A percentile compares a stretch with the other conserved stretches of the same genome.
phyloP scores from a whole-genome alignment of 2,113 vertebrate genomes.

The Cololabis saira region DNA sequence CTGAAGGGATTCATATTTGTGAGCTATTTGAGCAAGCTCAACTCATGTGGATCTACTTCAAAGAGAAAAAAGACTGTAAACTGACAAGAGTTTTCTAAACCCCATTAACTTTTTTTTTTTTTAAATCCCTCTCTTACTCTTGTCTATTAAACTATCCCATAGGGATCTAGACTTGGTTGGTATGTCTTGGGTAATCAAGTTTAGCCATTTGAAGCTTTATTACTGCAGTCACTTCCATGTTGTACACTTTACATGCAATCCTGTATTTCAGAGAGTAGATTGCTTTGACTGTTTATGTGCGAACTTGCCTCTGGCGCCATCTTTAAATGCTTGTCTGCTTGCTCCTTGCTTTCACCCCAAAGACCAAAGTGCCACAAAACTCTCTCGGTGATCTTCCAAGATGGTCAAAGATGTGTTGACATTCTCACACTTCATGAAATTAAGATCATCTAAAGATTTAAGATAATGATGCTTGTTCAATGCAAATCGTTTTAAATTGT shows the following conservation, averaged over 20 bases:
- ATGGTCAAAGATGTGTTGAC: neutral
- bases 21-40: slow-evolving; percentile 49
- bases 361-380: slow-evolving; percentile 4
- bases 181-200: slow-evolving; percentile 4
- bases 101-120: slow-evolving; percentile 3
- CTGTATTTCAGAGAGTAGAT: slow-evolving; percentile 17
- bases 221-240: slow-evolving; percentile 1
- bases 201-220: neutral
- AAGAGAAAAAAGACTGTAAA: slow-evolving; percentile 22
- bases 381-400: neutral
- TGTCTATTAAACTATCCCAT: neutral
- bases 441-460: neutral
- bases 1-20: slow-evolving; percentile 52
- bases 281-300: slow-evolving; percentile 38
- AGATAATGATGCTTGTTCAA: no score
- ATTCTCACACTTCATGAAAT: slow-evolving; percentile 6
- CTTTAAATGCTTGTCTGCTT: slow-evolving; percentile 36
- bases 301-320: slow-evolving; percentile 34
- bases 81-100: slow-evolving; percentile 15
- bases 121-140: neutral
- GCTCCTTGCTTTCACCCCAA: slow-evolving; percentile 16
- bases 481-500: no score
- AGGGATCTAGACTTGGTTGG: neutral
- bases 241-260: slow-evolving; percentile 16
- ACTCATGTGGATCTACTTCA: slow-evolving; percentile 55